These are phyloP conservation scores for Amia ocellicauda DNA, from an alignment of 2,113 vertebrate genomes.

Conservation along the genomic window DNA sequence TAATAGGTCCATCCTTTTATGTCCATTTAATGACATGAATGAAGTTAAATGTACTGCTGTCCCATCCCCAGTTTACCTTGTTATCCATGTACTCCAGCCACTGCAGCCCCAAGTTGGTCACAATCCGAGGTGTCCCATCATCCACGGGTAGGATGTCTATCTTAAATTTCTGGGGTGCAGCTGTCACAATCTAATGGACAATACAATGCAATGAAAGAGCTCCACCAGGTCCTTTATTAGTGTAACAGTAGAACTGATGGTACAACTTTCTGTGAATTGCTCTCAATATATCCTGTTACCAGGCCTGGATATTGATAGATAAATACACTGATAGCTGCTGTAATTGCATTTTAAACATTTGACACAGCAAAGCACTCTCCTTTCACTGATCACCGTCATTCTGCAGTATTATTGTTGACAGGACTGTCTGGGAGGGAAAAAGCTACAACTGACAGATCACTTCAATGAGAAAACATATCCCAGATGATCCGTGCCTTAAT, in stretches of 20 bases:
- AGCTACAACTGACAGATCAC: background rate
- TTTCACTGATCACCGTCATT: background rate
- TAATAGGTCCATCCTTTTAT: no score
- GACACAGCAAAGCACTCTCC: no score
- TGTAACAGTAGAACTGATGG: no score
- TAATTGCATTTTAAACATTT: background rate
- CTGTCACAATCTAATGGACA: constrained; percentile 73
- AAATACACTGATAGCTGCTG: background rate
- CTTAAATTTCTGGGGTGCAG: constrained; percentile 83
- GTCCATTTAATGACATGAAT: no score
- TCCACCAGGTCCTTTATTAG: no score
- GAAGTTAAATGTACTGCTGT: no score
- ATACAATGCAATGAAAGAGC: background rate
- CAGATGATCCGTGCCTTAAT: no score
- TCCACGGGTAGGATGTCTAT: constrained; percentile 87
- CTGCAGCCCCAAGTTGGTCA: constrained; percentile 91
- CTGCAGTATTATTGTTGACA: background rate
- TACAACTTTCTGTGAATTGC: background rate
- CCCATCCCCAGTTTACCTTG: no score
- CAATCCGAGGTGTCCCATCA: constrained; percentile 82
- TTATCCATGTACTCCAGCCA: constrained; percentile 89
- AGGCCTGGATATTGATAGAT: background rate
- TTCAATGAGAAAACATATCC: no score
- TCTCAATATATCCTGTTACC: background rate
- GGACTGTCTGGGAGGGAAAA: background rate